phyloP scores from a whole-genome alignment of 2,797 vertebrate species.

The Rhinella marina region DNA sequence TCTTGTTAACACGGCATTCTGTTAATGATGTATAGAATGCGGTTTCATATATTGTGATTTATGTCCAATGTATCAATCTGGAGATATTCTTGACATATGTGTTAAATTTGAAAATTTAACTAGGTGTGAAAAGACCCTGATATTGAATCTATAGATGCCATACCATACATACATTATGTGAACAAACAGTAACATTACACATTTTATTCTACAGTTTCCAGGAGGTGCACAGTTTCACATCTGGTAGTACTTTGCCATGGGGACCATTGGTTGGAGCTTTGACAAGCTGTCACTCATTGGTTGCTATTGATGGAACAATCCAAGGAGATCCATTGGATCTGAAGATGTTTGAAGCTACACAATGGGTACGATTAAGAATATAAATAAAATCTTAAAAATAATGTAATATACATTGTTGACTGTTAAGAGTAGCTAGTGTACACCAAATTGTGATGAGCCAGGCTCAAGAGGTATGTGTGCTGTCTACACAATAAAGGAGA shows the following conservation, averaged over 20 bases:
- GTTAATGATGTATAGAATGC: no score
- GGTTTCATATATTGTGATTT: no score
- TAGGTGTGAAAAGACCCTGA: no score
- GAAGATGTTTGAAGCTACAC: slow-evolving; percentile 76
- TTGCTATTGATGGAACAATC: slow-evolving; percentile 69
- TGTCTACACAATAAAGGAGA: no score
- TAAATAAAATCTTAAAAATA: background rate
- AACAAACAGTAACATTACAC: background rate
- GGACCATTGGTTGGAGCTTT: slow-evolving; percentile 66
- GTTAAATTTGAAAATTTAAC: no score
- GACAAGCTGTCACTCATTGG: slow-evolving; percentile 72
- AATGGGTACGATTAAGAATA: slow-evolving; percentile 69
- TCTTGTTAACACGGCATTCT: no score
- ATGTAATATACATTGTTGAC: background rate
- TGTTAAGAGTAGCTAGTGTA: background rate
- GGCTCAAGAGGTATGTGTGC: no score
- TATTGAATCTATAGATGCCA: no score
- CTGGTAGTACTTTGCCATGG: slow-evolving; percentile 65
- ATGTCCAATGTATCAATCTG: no score
- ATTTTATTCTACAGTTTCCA: slow-evolving; percentile 66
- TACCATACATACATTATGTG: no score
- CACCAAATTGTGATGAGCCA: no score
- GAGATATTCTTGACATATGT: no score
- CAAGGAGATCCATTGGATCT: slow-evolving; percentile 75
- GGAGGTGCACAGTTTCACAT: slow-evolving; percentile 63